Percentiles rank a stretch among this genome's conserved stretches.
Evolutionary conservation across 1,140 invertebrate species (phyloP).

Genomic region (Aphaenogaster floridana): DNA sequence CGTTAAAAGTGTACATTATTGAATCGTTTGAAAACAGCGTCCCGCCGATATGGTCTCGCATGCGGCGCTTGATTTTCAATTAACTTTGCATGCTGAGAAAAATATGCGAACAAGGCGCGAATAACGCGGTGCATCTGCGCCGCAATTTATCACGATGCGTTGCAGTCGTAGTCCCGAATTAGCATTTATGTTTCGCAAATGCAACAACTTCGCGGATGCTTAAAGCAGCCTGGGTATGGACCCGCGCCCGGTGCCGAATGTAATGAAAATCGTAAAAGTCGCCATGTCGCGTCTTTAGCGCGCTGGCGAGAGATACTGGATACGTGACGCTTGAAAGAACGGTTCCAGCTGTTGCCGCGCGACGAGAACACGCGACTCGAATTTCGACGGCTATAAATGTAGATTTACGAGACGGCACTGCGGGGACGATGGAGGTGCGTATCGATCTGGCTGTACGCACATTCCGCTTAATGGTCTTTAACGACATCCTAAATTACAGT

Average conservation of each 20-base stretch:
- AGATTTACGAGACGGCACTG: constrained; percentile 63
- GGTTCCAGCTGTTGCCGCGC: constrained; percentile 32
- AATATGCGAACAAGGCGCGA: constrained; percentile 77
- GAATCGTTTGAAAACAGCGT: constrained; percentile 51
- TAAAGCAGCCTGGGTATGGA: constrained; percentile 49
- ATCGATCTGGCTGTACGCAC: constrained; percentile 54
- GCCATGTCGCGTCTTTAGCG: not conserved
- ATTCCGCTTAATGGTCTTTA: constrained; percentile 72
- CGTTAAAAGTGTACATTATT: constrained; percentile 33
- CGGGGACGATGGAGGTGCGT: constrained; percentile 56
- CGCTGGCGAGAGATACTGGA: not conserved
- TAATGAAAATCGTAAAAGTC: constrained; percentile 49
- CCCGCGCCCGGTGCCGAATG: not conserved
- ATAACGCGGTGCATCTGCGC: constrained; percentile 68
- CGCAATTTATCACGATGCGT: constrained; percentile 73
- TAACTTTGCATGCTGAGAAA: constrained; percentile 74
- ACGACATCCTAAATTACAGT: constrained; percentile 69
- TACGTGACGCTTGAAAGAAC: not conserved
- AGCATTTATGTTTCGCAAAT: constrained; percentile 76
- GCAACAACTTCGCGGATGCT: constrained; percentile 65
- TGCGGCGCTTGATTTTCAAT: constrained; percentile 78
- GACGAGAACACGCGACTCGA: constrained; percentile 35
- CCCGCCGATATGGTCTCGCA: constrained; percentile 17
- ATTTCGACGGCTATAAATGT: constrained; percentile 69
- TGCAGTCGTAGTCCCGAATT: constrained; percentile 60